Evolutionary conservation across 2,888 invertebrate genomes (phyloP).

Genomic region (Phengaris arion): DNA sequence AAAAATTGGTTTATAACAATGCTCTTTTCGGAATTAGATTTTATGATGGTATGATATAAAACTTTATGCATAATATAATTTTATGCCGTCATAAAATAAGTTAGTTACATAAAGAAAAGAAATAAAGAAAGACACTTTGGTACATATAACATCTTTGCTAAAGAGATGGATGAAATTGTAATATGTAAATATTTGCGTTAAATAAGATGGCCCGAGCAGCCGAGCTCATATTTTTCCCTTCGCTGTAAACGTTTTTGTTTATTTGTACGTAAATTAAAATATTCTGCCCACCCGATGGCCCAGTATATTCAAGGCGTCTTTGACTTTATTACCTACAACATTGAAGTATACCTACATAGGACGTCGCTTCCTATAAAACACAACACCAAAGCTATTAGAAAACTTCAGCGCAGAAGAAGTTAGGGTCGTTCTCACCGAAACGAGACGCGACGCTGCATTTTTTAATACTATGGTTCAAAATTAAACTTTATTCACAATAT

Average conservation of each 20-base stretch:
- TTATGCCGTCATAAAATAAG: no score
- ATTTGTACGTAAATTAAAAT: slow-evolving; percentile 1
- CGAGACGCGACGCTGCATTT: no score
- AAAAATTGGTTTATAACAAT: neutral
- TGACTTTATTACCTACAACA: no score
- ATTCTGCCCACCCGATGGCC: neutral
- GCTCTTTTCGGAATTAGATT: neutral
- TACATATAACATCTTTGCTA: neutral
- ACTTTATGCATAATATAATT: no score
- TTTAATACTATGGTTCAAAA: no score
- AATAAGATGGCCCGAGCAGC: neutral
- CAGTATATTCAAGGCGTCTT: neutral
- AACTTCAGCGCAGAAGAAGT: no score
- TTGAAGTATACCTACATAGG: no score
- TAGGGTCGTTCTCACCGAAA: no score
- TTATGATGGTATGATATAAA: neutral
- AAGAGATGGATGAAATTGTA: neutral
- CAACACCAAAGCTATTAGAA: no score
- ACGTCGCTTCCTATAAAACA: no score
- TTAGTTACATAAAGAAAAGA: neutral
- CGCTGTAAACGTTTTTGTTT: neutral
- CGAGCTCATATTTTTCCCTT: neutral
- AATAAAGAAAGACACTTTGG: neutral
- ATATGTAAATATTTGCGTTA: neutral
- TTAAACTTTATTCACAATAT: no score